Conservation (phyloP, 64 coral and sea anemone genomes). For the Porites lutea region DNA sequence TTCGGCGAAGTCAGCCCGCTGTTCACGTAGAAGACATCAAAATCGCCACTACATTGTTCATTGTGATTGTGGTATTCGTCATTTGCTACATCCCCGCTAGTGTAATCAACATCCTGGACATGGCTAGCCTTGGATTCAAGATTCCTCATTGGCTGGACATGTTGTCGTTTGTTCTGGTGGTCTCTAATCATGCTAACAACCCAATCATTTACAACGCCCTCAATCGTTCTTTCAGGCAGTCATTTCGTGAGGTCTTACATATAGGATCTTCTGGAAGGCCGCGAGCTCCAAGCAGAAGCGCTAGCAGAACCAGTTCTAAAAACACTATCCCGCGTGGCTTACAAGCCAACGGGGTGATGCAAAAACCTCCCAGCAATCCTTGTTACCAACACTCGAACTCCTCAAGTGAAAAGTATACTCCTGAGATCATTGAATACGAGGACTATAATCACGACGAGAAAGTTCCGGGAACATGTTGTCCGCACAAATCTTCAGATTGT, state of each 20-base stretch:
- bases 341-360: neutral
- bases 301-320: neutral
- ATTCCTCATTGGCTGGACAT: constrained; percentile 56
- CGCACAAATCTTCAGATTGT: neutral
- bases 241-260: constrained; percentile 24
- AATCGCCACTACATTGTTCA: constrained; percentile 58
- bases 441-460: neutral
- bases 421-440: constrained; percentile 5
- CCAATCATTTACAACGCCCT: constrained; percentile 59
- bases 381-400: constrained; percentile 26
- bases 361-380: constrained; percentile 1
- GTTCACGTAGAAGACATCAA: constrained; percentile 58
- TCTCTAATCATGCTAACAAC: constrained; percentile 70
- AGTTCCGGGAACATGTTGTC: neutral
- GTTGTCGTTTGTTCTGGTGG: constrained; percentile 42
- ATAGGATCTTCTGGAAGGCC: neutral
- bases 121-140: constrained; percentile 12
- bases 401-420: constrained; percentile 17
- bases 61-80: constrained; percentile 52
- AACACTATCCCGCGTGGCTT: neutral
- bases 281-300: neutral
- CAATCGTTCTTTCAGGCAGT: constrained; percentile 60
- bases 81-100: constrained; percentile 70
- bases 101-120: constrained; percentile 54
- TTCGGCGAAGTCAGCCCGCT: neutral